A percentile compares a stretch with the other conserved stretches of the same genome.
phyloP scores from a whole-genome alignment of 2,888 invertebrate genomes.

The Chaetogeoica ovagalla region DNA sequence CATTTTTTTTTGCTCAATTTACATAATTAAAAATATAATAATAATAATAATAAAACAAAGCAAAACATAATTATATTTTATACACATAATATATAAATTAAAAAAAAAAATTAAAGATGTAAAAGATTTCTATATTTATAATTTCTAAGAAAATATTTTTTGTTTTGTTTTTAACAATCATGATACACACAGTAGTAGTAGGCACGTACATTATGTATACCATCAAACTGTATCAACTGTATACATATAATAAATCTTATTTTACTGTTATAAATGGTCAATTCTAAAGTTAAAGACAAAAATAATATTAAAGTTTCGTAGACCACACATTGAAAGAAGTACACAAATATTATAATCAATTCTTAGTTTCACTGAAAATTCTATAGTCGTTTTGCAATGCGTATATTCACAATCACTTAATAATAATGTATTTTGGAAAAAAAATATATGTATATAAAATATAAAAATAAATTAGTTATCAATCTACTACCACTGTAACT shows the following conservation, averaged over 20 bases:
- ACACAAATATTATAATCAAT: neutral
- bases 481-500: neutral
- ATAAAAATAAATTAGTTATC: no score
- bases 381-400: neutral
- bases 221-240: neutral
- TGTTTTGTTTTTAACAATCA: slow-evolving; percentile 28
- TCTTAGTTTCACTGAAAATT: neutral
- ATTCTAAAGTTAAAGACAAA: slow-evolving; percentile 14
- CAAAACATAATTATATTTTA: slow-evolving; percentile 40
- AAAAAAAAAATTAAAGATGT: slow-evolving; percentile 10
- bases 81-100: slow-evolving; percentile 10
- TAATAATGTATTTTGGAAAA: neutral
- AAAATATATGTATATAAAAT: neutral
- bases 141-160: slow-evolving; percentile 30
- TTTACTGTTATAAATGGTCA: slow-evolving; percentile 22
- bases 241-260: neutral
- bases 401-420: no score
- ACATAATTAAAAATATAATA: slow-evolving; percentile 22
- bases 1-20: slow-evolving; percentile 34
- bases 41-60: slow-evolving; percentile 39
- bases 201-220: neutral
- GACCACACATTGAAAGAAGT: no score
- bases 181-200: neutral
- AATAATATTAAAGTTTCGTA: neutral
- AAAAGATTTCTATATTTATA: slow-evolving; percentile 14